phyloP scores from a whole-genome alignment of 2,113 vertebrate species.

The Poicephalus meyeri region DNA sequence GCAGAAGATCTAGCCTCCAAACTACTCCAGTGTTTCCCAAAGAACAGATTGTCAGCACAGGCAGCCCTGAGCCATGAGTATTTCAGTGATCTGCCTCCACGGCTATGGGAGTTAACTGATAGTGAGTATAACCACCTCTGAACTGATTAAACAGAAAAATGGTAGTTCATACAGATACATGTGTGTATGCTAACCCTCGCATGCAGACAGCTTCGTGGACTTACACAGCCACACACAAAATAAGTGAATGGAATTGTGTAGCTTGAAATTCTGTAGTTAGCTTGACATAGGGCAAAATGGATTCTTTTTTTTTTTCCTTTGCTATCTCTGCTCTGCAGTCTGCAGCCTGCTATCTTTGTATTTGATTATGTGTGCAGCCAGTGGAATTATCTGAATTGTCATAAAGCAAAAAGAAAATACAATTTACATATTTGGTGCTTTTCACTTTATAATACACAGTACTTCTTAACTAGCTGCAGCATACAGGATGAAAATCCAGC shows the following conservation, averaged over 20 bases:
- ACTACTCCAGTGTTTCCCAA: slow-evolving; percentile 97
- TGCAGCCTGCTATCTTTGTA: slow-evolving; percentile 73
- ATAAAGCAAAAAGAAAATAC: slow-evolving; percentile 73
- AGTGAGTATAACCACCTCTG: slow-evolving; percentile 79
- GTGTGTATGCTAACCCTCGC: neutral
- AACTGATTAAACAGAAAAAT: neutral
- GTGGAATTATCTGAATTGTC: slow-evolving; percentile 73
- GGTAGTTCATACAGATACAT: neutral
- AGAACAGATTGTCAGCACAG: slow-evolving; percentile 94
- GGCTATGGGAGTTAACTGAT: slow-evolving; percentile 93
- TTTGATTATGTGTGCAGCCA: slow-evolving; percentile 76
- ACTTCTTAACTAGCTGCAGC: slow-evolving; percentile 70
- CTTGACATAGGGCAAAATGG: slow-evolving; percentile 71
- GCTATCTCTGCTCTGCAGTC: slow-evolving; percentile 79
- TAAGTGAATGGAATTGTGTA: slow-evolving; percentile 13
- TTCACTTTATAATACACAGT: slow-evolving; percentile 45
- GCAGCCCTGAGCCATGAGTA: slow-evolving; percentile 91
- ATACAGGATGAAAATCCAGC: slow-evolving; percentile 60
- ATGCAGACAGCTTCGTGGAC: neutral
- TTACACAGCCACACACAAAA: neutral
- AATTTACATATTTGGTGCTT: slow-evolving; percentile 82
- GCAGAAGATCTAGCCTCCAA: slow-evolving; percentile 95
- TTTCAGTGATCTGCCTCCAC: slow-evolving; percentile 94
- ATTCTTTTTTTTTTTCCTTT: slow-evolving; percentile 55
- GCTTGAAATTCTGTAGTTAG: slow-evolving; percentile 64